These are phyloP conservation scores for Sebastiscus tertius DNA, from an alignment of 2,797 vertebrate genomes.

Conservation along the genomic window DNA sequence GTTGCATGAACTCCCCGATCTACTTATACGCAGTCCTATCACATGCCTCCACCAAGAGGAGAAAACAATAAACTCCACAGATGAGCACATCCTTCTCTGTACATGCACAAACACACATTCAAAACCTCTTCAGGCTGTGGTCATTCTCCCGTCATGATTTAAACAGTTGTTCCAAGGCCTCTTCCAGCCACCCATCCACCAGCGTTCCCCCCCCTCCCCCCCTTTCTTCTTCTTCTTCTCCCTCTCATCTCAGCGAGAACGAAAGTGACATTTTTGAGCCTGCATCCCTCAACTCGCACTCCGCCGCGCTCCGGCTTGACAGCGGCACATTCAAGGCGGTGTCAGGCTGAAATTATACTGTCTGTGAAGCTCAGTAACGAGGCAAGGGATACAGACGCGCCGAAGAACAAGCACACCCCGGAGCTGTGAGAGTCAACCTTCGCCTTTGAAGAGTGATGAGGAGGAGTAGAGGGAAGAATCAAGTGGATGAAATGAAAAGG, in stretches of 20 bases:
- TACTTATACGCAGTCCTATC: constrained; percentile 2
- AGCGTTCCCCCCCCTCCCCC: neutral
- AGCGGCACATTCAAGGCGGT: constrained; percentile 78
- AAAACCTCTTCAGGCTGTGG: constrained; percentile 52
- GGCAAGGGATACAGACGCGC: constrained; percentile 68
- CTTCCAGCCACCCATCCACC: constrained; percentile 55
- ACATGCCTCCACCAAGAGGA: constrained; percentile 1
- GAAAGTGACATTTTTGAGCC: constrained; percentile 82
- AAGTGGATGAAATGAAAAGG: constrained; percentile 69
- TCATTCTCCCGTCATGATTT: constrained; percentile 79
- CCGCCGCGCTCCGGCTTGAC: constrained; percentile 71
- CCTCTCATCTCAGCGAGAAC: constrained; percentile 69
- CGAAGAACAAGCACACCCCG: constrained; percentile 69
- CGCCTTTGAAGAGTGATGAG: constrained; percentile 70
- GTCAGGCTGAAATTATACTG: constrained; percentile 83
- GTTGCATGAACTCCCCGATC: constrained; percentile 2
- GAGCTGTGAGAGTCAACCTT: constrained; percentile 73
- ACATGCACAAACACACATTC: constrained; percentile 30
- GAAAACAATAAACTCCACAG: neutral
- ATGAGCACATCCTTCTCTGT: neutral
- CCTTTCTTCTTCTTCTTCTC: neutral
- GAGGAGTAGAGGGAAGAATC: constrained; percentile 66
- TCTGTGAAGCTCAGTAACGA: constrained; percentile 82
- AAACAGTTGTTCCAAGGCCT: constrained; percentile 76
- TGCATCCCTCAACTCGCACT: constrained; percentile 75